Evolutionary conservation across 2,888 invertebrate species (phyloP).

Genomic region (Ormyrus rosae): DNA sequence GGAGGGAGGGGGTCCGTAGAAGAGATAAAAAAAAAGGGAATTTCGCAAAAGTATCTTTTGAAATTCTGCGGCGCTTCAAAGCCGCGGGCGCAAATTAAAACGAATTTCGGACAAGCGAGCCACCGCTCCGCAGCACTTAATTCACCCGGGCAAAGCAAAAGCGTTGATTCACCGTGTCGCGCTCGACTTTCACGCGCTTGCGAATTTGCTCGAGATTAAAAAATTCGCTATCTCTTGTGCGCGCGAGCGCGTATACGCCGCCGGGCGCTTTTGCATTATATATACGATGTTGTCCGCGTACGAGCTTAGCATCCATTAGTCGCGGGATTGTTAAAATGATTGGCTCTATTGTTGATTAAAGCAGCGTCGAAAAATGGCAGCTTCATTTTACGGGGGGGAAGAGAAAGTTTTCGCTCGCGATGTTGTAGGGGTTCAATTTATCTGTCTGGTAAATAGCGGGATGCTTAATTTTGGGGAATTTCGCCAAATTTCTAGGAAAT

Average conservation of each 20-base stretch:
- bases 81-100: slow-evolving; percentile 43
- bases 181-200: background rate
- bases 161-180: slow-evolving; percentile 19
- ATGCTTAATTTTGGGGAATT: too few species aligned
- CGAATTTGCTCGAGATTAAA: slow-evolving; percentile 24
- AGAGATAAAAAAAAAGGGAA: slow-evolving; percentile 7
- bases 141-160: slow-evolving; percentile 31
- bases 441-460: too few species aligned
- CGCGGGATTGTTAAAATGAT: too few species aligned
- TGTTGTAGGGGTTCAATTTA: too few species aligned
- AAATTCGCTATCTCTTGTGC: slow-evolving; percentile 5
- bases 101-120: slow-evolving; percentile 37
- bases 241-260: background rate
- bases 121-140: slow-evolving; percentile 27
- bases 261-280: background rate
- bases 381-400: too few species aligned
- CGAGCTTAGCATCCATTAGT: too few species aligned
- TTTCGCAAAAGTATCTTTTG: slow-evolving; percentile 27
- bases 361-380: too few species aligned
- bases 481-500: too few species aligned
- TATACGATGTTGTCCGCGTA: too few species aligned
- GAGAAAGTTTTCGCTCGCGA: too few species aligned
- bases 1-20: background rate
- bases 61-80: slow-evolving; percentile 35
- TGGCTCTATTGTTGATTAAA: too few species aligned